Base-by-base conservation (phyloP, 2,888 invertebrate species). In the Melieria omissa region DNA sequence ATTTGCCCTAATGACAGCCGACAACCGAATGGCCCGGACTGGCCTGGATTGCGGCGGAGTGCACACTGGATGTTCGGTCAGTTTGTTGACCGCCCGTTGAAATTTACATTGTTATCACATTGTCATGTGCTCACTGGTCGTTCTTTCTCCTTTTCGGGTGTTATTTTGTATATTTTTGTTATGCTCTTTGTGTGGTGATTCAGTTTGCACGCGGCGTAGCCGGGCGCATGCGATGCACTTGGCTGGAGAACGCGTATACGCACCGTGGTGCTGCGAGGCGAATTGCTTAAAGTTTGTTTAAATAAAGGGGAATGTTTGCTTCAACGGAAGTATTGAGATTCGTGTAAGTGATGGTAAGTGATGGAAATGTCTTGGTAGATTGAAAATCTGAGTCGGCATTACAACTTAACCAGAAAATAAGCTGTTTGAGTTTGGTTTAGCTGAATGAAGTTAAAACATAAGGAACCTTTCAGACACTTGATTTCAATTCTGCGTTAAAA, bases 221-320 rank as follows among this genome's bases (percentile, higher is more conserved):
- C 14, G 29, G 29, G 29, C 58, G 10, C 14, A 5, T 42, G 47
- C 58, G 58, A 8, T 58, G 55, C 65, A 6, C 16, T 14, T 16
- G 45, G 6, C 14, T 67, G 60, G 10, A 58, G 67, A n/a, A 60
- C 60, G 61, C 60, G 67, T 67, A 67, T 67, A 67, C 67, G 67
- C 67, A 67, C 67, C 12, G 67, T 67, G 10, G 67, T 60, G n/a
- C 67, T 42, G 29, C 9, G 14, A 29, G 49, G 52, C 49, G 60
- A 42, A 47, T 42, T 57, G 29, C 1, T 29, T 29, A 2, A 29
- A 29, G 29, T 29, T 29, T 29, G 2, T 29, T 29, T 29, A 1
- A 29, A 29, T 29, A 3, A 29, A 29, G 2, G 29, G 29, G 29
- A 29, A 29, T 29, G 29, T 29, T 29, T 29, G 29, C 29, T 29